Conservation (phyloP, 2,888 invertebrate genomes). For the Drosophila ustulata region DNA sequence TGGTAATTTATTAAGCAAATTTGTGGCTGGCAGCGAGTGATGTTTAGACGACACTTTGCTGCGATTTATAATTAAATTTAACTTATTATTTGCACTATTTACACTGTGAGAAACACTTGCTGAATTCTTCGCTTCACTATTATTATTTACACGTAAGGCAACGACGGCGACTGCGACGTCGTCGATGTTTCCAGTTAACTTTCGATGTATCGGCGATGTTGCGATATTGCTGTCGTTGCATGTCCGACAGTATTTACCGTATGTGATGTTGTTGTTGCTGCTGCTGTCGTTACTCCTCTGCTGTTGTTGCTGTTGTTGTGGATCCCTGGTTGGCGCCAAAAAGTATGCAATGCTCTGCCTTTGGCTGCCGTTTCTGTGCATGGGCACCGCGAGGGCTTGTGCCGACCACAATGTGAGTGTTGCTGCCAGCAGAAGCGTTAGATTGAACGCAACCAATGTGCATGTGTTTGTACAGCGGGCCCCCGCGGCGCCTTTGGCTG, state of each 20-base stretch:
- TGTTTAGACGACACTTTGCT: constrained; percentile 52
- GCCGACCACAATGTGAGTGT: constrained; percentile 78
- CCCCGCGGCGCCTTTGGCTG: constrained; percentile 85
- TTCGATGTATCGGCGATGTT: constrained; percentile 41
- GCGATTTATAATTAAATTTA: constrained; percentile 73
- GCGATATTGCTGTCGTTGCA: constrained; percentile 53
- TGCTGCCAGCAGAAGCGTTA: constrained; percentile 81
- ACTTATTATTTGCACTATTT: constrained; percentile 76
- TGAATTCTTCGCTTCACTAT: constrained; percentile 17
- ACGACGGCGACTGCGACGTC: constrained; percentile 17
- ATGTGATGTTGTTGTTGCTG: constrained; percentile 28
- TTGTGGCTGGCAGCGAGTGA: constrained; percentile 62
- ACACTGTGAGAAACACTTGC: constrained; percentile 65
- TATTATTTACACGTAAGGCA: constrained; percentile 59
- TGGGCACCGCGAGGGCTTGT: constrained; percentile 84
- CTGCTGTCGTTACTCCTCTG: constrained; percentile 13
- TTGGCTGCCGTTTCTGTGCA: constrained; percentile 50
- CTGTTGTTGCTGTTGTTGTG: constrained; percentile 15
- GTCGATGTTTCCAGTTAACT: constrained; percentile 75
- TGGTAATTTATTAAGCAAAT: constrained; percentile 77
- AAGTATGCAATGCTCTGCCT: constrained; percentile 51
- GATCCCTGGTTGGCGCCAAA: constrained; percentile 43
- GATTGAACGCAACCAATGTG: constrained; percentile 70
- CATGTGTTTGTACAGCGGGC: constrained; percentile 78
- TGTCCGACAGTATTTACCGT: constrained; percentile 49